A percentile compares a stretch with the other conserved stretches of the same genome.
These are phyloP conservation scores for Globodera ellingtonae DNA, from an alignment of 1,140 invertebrate species.

Conservation along the genomic window DNA sequence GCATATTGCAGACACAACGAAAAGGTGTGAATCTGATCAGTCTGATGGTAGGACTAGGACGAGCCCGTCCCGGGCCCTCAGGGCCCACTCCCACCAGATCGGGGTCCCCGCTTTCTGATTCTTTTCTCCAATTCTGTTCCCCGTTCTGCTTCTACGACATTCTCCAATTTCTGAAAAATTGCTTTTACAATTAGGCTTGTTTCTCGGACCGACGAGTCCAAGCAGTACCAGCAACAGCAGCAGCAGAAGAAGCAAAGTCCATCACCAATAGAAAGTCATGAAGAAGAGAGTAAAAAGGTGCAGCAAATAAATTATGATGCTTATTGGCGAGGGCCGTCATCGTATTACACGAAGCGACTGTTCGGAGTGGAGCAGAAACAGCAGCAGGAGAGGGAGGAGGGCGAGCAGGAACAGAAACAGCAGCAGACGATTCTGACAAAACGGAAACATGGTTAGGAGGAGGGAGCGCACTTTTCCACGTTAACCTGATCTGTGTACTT, in stretches of 20 bases:
- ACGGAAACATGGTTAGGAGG: neutral
- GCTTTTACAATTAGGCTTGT: neutral
- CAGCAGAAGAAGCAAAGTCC: neutral
- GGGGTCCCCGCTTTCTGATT: no score
- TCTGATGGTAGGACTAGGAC: no score
- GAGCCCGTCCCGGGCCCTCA: no score
- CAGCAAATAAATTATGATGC: conserved; percentile 16
- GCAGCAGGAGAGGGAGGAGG: neutral
- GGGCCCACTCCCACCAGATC: no score
- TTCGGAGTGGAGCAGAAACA: conserved; percentile 17
- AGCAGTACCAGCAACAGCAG: neutral
- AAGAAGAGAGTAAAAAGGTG: neutral
- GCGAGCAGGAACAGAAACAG: conserved; percentile 12
- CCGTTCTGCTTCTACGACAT: neutral
- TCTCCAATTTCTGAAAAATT: neutral
- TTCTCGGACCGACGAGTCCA: neutral
- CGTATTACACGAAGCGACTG: conserved; percentile 23
- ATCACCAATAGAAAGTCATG: neutral
- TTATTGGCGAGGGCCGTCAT: conserved; percentile 22
- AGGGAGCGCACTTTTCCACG: neutral
- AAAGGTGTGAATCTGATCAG: neutral
- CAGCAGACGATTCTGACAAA: neutral
- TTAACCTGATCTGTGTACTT: no score
- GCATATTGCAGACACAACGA: neutral
- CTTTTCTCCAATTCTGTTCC: no score